Evolutionary conservation across 2,888 invertebrate species (phyloP).

Genomic region (Ernsta delagoae): DNA sequence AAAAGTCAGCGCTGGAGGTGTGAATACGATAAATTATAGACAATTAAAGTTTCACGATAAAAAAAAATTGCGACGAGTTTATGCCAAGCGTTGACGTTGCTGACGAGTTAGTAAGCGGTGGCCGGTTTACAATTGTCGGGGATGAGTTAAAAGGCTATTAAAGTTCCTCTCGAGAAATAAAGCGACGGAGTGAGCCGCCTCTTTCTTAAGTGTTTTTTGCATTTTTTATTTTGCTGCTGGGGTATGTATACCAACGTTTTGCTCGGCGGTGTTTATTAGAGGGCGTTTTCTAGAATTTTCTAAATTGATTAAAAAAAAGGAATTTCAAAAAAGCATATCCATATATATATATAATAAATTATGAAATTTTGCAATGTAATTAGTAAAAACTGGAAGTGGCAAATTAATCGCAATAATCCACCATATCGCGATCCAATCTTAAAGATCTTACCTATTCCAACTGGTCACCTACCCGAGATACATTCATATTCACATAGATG

Average conservation of each 20-base stretch:
- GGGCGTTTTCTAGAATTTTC: neutral
- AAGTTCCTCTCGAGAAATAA: slow-evolving; percentile 5
- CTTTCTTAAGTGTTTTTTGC: neutral
- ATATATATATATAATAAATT: no score
- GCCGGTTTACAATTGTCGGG: slow-evolving; percentile 18
- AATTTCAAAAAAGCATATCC: no score
- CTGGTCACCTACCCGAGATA: no score
- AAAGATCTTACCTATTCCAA: no score
- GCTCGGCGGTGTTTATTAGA: neutral
- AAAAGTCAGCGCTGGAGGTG: slow-evolving; percentile 18
- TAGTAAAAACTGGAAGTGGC: no score
- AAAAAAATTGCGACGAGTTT: slow-evolving; percentile 16
- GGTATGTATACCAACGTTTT: neutral
- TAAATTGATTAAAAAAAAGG: no score
- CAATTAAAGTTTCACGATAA: slow-evolving; percentile 21
- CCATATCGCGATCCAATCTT: no score
- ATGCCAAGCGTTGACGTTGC: slow-evolving; percentile 20
- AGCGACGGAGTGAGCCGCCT: neutral
- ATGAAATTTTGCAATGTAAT: no score
- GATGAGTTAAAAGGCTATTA: slow-evolving; percentile 27
- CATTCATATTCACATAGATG: neutral
- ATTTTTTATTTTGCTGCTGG: neutral
- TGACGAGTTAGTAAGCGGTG: slow-evolving; percentile 19
- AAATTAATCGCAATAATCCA: no score
- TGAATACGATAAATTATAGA: slow-evolving; percentile 27